A percentile compares a stretch with the other conserved stretches of the same genome.
Evolutionary conservation across 2,888 invertebrate genomes (phyloP).

Genomic region (Caenorhabditis doughertyi): DNA sequence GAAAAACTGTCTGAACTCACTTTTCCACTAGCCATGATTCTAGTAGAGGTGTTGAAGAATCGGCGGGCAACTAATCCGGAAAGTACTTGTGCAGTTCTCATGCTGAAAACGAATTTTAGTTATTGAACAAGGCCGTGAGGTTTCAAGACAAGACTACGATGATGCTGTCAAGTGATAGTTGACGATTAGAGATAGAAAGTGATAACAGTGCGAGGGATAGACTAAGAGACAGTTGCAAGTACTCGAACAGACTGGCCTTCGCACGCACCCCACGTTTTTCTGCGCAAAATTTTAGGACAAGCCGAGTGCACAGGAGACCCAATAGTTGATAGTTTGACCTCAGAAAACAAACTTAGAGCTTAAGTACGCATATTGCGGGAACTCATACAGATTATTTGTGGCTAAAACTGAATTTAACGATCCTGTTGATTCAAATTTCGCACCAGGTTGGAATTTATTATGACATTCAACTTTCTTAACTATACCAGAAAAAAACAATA

Average conservation of each 20-base stretch:
- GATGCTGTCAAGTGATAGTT: not conserved
- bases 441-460: no score
- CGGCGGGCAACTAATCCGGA: slow-evolving; percentile 46
- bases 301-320: slow-evolving; percentile 25
- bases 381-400: not conserved
- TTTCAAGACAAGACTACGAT: not conserved
- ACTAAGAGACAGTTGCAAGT: slow-evolving; percentile 1
- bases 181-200: slow-evolving; percentile 7
- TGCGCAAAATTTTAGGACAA: slow-evolving; percentile 20
- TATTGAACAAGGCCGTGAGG: not conserved
- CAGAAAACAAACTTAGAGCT: not conserved
- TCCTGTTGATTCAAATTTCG: no score
- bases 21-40: slow-evolving; percentile 63
- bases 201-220: slow-evolving; percentile 37
- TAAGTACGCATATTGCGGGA: not conserved
- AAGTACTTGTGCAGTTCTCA: slow-evolving; percentile 52
- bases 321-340: slow-evolving; percentile 45
- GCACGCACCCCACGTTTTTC: slow-evolving; percentile 40
- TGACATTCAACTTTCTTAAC: no score
- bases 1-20: slow-evolving; percentile 6
- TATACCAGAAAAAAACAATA: no score
- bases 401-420: not conserved
- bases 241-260: slow-evolving; percentile 31
- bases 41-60: slow-evolving; percentile 30
- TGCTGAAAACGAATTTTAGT: slow-evolving; percentile 44